These are phyloP conservation scores for Epinephelus malabaricus DNA, from an alignment of 2,797 vertebrate species.

Conservation along the genomic window DNA sequence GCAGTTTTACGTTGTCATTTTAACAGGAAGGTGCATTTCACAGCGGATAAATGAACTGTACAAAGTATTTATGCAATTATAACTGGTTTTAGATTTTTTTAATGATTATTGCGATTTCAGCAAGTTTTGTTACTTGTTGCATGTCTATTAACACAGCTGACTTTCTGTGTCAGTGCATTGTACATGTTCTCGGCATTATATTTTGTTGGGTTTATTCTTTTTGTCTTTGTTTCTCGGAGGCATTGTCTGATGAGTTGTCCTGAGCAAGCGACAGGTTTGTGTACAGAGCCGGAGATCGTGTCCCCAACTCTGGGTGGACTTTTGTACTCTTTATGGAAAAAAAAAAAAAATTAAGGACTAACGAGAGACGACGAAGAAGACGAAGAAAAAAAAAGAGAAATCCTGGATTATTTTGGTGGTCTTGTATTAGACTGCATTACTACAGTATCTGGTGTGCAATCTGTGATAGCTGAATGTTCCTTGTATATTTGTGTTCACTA, in stretches of 20 bases:
- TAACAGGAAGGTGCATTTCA: constrained; percentile 88
- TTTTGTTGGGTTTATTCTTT: constrained; percentile 27
- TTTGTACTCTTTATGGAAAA: constrained; percentile 92
- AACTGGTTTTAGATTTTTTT: constrained; percentile 94
- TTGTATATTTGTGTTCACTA: constrained; percentile 98
- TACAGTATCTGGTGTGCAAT: constrained; percentile 95
- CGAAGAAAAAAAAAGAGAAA: constrained; percentile 34
- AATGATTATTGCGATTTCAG: constrained; percentile 96
- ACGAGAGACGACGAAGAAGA: constrained; percentile 49
- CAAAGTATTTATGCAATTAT: constrained; percentile 99
- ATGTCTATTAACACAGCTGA: constrained; percentile 99
- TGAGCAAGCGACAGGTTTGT: constrained; percentile 86
- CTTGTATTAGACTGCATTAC: constrained; percentile 95
- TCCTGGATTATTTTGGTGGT: constrained; percentile 91
- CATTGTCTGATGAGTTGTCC: constrained; percentile 86
- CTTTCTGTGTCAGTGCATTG: constrained; percentile 99
- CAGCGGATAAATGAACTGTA: constrained; percentile 93
- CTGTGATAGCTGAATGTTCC: constrained; percentile 99
- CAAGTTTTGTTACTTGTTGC: constrained; percentile 99
- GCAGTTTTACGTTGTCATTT: constrained; percentile 88
- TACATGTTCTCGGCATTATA: constrained; percentile 89
- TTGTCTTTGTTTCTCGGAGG: constrained; percentile 42
- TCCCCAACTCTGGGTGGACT: constrained; percentile 89
- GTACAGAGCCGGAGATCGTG: constrained; percentile 90
- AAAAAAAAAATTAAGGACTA: constrained; percentile 52